These are phyloP conservation scores for Caenorhabditis japonica DNA, from an alignment of 2,888 invertebrate genomes.

Conservation along the genomic window DNA sequence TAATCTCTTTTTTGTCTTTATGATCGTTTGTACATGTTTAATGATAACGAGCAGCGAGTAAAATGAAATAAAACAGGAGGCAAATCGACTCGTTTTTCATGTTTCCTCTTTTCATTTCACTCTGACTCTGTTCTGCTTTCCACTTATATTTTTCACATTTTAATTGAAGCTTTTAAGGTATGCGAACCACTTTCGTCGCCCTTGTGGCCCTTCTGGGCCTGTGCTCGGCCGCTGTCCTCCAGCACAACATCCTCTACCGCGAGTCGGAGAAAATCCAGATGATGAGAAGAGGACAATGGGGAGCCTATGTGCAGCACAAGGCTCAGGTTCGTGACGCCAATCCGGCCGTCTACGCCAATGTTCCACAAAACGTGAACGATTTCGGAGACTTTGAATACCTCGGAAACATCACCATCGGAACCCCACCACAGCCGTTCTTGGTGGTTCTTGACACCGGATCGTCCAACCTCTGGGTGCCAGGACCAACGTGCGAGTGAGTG, in stretches of 20 bases:
- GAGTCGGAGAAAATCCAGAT: constrained; percentile 50
- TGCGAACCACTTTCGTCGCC: constrained; percentile 47
- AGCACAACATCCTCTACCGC: constrained; percentile 48
- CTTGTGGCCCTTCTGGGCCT: constrained; percentile 59
- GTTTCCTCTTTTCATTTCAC: constrained; percentile 8
- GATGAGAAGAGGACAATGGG: constrained; percentile 54
- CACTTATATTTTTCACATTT: neutral
- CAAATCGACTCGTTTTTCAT: constrained; percentile 11
- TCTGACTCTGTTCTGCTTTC: neutral
- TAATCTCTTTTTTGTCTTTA: too few relatives aligned
- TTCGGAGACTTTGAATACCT: constrained; percentile 77
- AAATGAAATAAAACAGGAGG: constrained; percentile 40
- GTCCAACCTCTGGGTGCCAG: constrained; percentile 61
- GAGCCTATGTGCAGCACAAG: constrained; percentile 47
- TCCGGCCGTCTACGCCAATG: constrained; percentile 47
- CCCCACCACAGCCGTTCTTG: constrained; percentile 79
- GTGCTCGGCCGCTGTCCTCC: constrained; percentile 52
- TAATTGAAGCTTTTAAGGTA: constrained; percentile 35
- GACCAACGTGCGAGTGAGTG: constrained; percentile 55
- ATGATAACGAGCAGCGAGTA: constrained; percentile 13
- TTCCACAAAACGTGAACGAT: constrained; percentile 51
- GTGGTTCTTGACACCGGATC: constrained; percentile 80
- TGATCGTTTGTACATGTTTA: too few relatives aligned
- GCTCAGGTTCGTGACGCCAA: constrained; percentile 39
- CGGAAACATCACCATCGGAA: constrained; percentile 81